These are phyloP conservation scores for Exocentrus adspersus DNA, from an alignment of 2,888 invertebrate species.

Conservation along the genomic window DNA sequence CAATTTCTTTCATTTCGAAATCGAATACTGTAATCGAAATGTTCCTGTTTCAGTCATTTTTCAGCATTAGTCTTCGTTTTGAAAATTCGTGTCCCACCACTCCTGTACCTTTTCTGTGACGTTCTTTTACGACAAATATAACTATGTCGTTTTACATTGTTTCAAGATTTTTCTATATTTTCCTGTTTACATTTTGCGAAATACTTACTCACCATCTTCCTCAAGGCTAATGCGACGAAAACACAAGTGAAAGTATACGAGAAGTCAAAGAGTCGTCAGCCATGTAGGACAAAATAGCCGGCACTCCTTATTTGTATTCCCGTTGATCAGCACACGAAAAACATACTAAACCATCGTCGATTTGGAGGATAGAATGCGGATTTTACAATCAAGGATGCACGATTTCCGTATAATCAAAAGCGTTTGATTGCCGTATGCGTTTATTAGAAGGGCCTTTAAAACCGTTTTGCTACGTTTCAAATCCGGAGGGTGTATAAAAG, in stretches of 20 bases:
- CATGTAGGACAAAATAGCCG: conserved; percentile 8
- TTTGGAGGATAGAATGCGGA: conserved; percentile 17
- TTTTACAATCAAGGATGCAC: conserved; percentile 16
- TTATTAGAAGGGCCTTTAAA: conserved; percentile 1
- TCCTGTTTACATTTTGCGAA: background rate
- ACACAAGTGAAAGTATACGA: conserved; percentile 19
- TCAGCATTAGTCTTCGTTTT: too few relatives aligned
- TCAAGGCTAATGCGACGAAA: conserved; percentile 8
- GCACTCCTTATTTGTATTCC: background rate
- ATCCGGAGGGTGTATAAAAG: too few relatives aligned
- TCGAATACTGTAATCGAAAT: too few relatives aligned
- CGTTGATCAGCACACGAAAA: conserved; percentile 7
- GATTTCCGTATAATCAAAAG: background rate
- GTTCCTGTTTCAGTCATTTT: too few relatives aligned
- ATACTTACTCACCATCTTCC: background rate
- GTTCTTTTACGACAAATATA: too few relatives aligned
- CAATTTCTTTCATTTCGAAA: too few relatives aligned
- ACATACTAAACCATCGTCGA: background rate
- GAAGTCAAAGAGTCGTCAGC: conserved; percentile 15
- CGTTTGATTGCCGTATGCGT: background rate
- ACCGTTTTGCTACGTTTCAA: background rate
- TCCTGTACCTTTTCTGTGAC: too few relatives aligned
- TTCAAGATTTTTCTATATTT: too few relatives aligned
- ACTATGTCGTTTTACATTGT: too few relatives aligned
- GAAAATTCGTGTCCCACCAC: too few relatives aligned